These are phyloP conservation scores for Bombus polaris DNA, from an alignment of 1,140 invertebrate genomes.

Conservation along the genomic window DNA sequence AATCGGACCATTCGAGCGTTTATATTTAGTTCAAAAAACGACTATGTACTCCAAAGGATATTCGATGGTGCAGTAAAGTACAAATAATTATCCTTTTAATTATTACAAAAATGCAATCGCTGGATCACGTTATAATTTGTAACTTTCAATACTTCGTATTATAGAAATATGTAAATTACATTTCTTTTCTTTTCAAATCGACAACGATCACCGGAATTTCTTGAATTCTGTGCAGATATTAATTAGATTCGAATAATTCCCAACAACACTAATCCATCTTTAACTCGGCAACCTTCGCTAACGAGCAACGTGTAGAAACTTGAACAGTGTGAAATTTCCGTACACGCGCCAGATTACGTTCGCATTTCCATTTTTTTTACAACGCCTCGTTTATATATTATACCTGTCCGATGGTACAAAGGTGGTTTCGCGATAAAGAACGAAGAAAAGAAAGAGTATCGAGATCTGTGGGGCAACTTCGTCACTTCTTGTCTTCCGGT, in stretches of 20 bases:
- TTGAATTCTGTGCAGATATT: background rate
- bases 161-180: too few relatives aligned
- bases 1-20: background rate
- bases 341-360: background rate
- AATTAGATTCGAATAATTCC: background rate
- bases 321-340: background rate
- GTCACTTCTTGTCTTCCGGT: conserved; percentile 42
- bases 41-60: too few relatives aligned
- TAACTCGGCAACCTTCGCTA: too few relatives aligned
- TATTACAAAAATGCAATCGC: too few relatives aligned
- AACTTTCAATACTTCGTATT: too few relatives aligned
- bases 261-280: background rate
- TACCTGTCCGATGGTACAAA: background rate
- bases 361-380: background rate
- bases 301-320: background rate
- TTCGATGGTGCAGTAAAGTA: too few relatives aligned
- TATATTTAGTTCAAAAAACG: too few relatives aligned
- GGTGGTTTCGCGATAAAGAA: background rate
- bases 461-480: conserved; percentile 36
- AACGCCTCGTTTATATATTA: background rate
- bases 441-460: background rate
- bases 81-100: too few relatives aligned
- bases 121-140: too few relatives aligned
- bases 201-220: background rate
- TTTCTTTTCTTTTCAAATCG: background rate